A percentile compares a stretch with the other conserved stretches of the same genome.
phyloP scores from a whole-genome alignment of 2,888 invertebrate genomes.

The Lamellibrachia satsuma region DNA sequence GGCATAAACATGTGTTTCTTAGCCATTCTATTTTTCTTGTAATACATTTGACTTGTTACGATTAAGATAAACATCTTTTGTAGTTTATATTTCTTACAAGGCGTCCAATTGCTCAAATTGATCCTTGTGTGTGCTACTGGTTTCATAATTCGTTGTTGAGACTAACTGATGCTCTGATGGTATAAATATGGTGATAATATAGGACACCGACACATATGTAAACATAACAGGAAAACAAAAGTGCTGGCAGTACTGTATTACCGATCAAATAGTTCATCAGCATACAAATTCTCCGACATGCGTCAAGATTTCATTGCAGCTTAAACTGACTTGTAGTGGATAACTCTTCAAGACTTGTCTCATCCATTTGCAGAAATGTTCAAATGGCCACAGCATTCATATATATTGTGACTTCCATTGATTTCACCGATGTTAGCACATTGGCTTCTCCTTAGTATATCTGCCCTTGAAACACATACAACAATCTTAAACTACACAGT shows the following conservation, averaged over 20 bases:
- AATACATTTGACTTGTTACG: too few relatives aligned
- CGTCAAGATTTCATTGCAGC: not conserved
- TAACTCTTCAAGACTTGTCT: not conserved
- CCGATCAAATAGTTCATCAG: not conserved
- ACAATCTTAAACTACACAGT: not conserved
- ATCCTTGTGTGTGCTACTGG: too few relatives aligned
- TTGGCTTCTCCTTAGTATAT: not conserved
- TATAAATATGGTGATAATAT: not conserved
- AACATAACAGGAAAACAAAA: not conserved
- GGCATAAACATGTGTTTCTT: too few relatives aligned
- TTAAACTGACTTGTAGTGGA: not conserved
- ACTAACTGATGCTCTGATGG: not conserved
- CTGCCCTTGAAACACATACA: not conserved
- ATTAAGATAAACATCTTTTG: too few relatives aligned
- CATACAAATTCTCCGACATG: not conserved
- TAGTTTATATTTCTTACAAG: too few relatives aligned
- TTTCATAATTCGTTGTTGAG: too few relatives aligned
- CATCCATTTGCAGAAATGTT: not conserved
- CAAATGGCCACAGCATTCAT: not conserved
- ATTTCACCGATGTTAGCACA: not conserved
- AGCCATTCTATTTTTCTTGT: too few relatives aligned
- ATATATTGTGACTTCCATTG: not conserved
- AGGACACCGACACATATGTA: not conserved
- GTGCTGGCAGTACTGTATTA: not conserved
- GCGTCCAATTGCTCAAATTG: not conserved